phyloP scores from a whole-genome alignment of 2,888 invertebrate species.

The Brenthis daphne region DNA sequence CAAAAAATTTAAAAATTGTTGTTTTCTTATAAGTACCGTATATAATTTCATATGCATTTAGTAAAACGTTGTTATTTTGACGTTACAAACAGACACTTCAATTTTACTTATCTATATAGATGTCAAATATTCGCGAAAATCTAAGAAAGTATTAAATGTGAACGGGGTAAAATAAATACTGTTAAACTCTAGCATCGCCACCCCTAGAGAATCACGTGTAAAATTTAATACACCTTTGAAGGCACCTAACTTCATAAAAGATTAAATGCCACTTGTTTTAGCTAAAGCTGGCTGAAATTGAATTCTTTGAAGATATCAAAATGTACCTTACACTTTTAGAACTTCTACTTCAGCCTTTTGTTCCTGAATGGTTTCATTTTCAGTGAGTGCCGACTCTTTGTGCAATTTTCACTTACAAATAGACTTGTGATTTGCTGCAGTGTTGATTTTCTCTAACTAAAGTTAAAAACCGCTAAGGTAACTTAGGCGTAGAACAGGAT shows the following conservation, averaged over 20 bases:
- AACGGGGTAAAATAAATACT: conserved; percentile 11
- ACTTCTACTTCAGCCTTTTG: conserved; percentile 8
- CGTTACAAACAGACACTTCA: too few relatives aligned
- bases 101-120: too few relatives aligned
- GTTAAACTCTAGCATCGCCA: conserved; percentile 6
- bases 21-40: too few relatives aligned
- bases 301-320: conserved; percentile 24
- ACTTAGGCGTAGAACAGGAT: too few relatives aligned
- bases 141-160: too few relatives aligned
- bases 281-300: conserved; percentile 18
- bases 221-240: conserved; percentile 27
- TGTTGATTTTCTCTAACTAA: not conserved
- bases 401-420: conserved; percentile 5
- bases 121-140: too few relatives aligned
- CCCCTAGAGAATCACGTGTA: conserved; percentile 5
- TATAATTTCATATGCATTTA: too few relatives aligned
- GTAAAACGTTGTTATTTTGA: too few relatives aligned
- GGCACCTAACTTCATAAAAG: conserved; percentile 26
- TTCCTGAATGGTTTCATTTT: conserved; percentile 7
- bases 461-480: not conserved
- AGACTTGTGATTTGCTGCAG: not conserved
- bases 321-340: conserved; percentile 16
- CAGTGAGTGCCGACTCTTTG: not conserved
- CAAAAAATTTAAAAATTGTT: too few relatives aligned
- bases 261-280: conserved; percentile 29